Evolutionary conservation across 2,113 vertebrate genomes (phyloP), one percentile per base, ranked within the genome.

Genomic region (Spea multiplicata): DNA sequence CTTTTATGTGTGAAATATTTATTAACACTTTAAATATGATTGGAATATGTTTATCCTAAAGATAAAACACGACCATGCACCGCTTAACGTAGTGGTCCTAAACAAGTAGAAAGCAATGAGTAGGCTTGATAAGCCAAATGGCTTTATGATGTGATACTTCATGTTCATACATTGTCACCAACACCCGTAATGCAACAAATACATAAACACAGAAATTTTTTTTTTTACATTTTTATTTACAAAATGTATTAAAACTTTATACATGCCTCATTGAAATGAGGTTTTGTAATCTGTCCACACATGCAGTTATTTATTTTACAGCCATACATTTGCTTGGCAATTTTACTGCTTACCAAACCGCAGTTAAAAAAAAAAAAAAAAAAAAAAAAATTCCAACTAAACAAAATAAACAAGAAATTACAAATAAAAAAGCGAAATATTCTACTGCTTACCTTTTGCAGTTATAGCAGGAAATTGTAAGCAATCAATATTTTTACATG

Each of bases 241-340:
- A 98, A 99, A 99, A 98, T 97, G 95, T 99, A 99, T 96, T 98
- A 99, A 99, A 99, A 98, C 92, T 95, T 95, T 98, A 93, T 99
- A 98, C 95, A 98, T 83, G 81, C 95, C 96, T 96, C 94, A 91
- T 90, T 92, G 90, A 90, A 92, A 93, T 90, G 94, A 96, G 95
- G 94, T 89, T 95, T 85, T 81, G 90, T 93, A 94, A 94, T 92
- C 93, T 92, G 90, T 90, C 93, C 95, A 94, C 84, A 93, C 97
- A 98, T 99, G 97, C 97, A 99, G 88, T 92, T 95, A 89, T 94
- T 85, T 89, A 91, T 94, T 95, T 95, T 93, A 91, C 89, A 86
- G 90, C 91, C 94, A 94, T 93, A 94, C 94, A 88, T 94, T 93
- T 88, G 91, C 91, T 94, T 91, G 93, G 91, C 88, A 87, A 93